Evolutionary conservation across 1,140 invertebrate species (phyloP).

Genomic region (Drosophila kikkawai): DNA sequence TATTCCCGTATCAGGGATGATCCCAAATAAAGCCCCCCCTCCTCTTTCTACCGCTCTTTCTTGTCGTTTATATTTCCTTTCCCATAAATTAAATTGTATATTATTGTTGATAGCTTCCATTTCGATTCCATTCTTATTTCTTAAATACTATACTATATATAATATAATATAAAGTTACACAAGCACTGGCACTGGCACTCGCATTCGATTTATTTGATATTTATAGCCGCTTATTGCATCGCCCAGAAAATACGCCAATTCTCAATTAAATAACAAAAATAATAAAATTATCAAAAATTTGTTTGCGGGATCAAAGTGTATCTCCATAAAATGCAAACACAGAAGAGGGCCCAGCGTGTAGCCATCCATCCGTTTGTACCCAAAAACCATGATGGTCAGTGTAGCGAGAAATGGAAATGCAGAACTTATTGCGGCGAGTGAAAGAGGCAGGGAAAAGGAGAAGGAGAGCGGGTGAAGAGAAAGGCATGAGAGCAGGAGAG

Average conservation of each 20-base stretch:
- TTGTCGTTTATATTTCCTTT: background rate
- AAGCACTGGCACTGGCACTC: slow-evolving; percentile 42
- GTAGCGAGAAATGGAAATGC: slow-evolving; percentile 45
- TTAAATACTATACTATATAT: slow-evolving; percentile 11
- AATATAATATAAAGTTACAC: slow-evolving; percentile 54
- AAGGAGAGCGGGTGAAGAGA: background rate
- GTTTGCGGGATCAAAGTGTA: slow-evolving; percentile 83
- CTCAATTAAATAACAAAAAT: slow-evolving; percentile 70
- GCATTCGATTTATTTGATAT: slow-evolving; percentile 68
- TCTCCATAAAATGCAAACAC: slow-evolving; percentile 68
- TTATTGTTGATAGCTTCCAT: slow-evolving; percentile 32
- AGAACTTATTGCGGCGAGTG: slow-evolving; percentile 24
- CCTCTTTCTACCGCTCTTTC: slow-evolving; percentile 8
- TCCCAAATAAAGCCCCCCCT: background rate
- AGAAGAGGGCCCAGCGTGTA: slow-evolving; percentile 5
- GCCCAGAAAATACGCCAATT: slow-evolving; percentile 51
- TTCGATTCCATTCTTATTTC: slow-evolving; percentile 22
- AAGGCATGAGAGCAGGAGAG: background rate
- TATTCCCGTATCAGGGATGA: slow-evolving; percentile 13
- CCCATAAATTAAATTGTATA: slow-evolving; percentile 27
- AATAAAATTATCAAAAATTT: slow-evolving; percentile 82
- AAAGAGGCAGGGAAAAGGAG: background rate
- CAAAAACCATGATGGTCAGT: slow-evolving; percentile 23
- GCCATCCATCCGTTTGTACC: background rate
- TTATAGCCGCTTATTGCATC: slow-evolving; percentile 81